These are phyloP conservation scores for Agriopis aurantiaria DNA, from an alignment of 2,888 invertebrate species.

Conservation along the genomic window DNA sequence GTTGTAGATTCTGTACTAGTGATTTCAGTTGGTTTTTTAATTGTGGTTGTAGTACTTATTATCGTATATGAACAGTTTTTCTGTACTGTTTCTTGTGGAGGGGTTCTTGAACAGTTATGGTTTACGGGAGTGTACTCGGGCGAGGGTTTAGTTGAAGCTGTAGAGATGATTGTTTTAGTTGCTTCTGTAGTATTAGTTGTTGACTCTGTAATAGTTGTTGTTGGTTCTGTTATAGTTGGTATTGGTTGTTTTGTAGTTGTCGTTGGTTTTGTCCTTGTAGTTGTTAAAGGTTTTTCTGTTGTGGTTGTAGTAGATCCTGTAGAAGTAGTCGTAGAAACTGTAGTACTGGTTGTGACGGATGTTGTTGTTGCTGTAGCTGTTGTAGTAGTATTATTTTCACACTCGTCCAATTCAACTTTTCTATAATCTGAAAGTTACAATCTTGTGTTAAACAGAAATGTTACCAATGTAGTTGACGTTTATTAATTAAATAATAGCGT, in stretches of 20 bases:
- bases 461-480: not conserved
- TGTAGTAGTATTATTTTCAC: conserved; percentile 21
- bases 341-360: conserved; percentile 17
- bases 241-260: not conserved
- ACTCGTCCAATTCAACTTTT: conserved; percentile 25
- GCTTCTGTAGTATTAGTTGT: not conserved
- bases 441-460: not conserved
- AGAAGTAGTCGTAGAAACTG: conserved; percentile 6
- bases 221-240: conserved; percentile 14
- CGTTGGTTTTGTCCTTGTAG: not conserved
- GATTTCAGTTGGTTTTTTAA: conserved; percentile 14
- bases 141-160: conserved; percentile 10
- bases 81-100: not conserved
- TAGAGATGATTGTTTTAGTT: conserved; percentile 3
- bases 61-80: conserved; percentile 6
- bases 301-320: not conserved
- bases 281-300: not conserved
- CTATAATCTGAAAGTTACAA: conserved; percentile 34
- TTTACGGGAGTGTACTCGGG: not conserved
- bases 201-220: conserved; percentile 7
- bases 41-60: conserved; percentile 8
- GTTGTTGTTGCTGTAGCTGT: conserved; percentile 1
- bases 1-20: conserved; percentile 9
- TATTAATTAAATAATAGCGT: not conserved
- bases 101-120: conserved; percentile 13